Evolutionary conservation across 2,113 vertebrate genomes (phyloP), one percentile per base, ranked within the genome.

Genomic region (Oreochromis aureus): DNA sequence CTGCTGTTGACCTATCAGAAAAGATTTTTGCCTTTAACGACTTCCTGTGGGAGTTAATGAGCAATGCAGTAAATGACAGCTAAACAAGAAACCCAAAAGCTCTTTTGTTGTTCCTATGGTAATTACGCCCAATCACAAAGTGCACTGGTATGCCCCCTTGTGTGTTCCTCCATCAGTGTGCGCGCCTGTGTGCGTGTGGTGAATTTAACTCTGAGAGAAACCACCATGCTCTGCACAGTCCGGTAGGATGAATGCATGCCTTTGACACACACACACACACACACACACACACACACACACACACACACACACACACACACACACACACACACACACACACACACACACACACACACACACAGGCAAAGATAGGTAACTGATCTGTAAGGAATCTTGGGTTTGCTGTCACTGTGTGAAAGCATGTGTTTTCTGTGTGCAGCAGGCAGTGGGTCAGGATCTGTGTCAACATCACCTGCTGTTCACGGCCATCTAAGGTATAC

Each of bases 1-100:
- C 88, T 93, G 94, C 92, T 81, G 83, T 91, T 93, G 93, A 94
- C 95, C 94, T 93, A 92, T 92, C 88, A 89, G 78, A 83, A 34
- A 46, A 30, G 80, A 91, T 91, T 89, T 86, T 55, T 90, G 80
- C 87, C 71, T 86, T 87, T 94, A 94, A 94, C 36, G 24, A 93
- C 92, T 94, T 95, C 95, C 95, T 93, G 90, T 91, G 93, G 89
- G 92, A 94, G 86, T 88, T 91, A 94, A 93, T 91, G 90, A 92
- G 93, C 81, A 36, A 88, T 81, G 53, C 56, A 81, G 82, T 53
- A 84, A 93, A 87, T 32, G 58, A 84, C 63, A 10, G 83, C 85
- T 81, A 93, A 91, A 89, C 88, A 90, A 91, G 89, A 59, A 83
- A 87, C 86, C 89, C 90, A 76, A 94, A 93, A 93, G 89, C 56